Conservation (phyloP, 2,113 vertebrate species). For the Ceyx melanurus region DNA sequence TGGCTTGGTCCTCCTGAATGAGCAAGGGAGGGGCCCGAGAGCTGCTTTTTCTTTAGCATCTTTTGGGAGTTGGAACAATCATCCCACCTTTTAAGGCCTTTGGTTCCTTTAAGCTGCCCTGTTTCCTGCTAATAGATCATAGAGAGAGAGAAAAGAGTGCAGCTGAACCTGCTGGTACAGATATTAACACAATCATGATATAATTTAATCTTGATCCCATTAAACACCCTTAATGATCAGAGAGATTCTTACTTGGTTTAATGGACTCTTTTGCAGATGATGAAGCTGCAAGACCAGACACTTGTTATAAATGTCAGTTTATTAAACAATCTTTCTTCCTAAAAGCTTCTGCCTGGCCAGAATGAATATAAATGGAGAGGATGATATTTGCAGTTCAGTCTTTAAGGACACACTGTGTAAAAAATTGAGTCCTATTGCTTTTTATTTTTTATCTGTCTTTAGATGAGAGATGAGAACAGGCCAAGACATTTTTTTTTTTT, state of each 20-base stretch:
- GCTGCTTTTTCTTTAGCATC: not conserved
- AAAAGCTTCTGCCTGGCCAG: not conserved
- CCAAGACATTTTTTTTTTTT: not conserved
- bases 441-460: not conserved
- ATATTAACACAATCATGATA: not conserved
- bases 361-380: not conserved
- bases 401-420: not conserved
- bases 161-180: not conserved
- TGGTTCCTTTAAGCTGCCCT: not conserved
- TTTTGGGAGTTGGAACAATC: not conserved
- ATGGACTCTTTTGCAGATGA: constrained; percentile 11
- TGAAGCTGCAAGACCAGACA: not conserved
- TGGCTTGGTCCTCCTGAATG: not conserved
- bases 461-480: not conserved
- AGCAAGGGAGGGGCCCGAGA: rapidly evolving
- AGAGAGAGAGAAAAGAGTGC: not conserved
- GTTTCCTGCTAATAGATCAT: not conserved
- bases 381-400: not conserved
- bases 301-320: constrained; percentile 43
- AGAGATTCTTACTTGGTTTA: constrained; percentile 21
- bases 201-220: constrained; percentile 22
- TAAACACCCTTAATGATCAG: constrained; percentile 6
- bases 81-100: not conserved
- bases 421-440: not conserved
- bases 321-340: constrained; percentile 19